phyloP scores from a whole-genome alignment of 2,888 invertebrate species.

The Spisula subtruncata region DNA sequence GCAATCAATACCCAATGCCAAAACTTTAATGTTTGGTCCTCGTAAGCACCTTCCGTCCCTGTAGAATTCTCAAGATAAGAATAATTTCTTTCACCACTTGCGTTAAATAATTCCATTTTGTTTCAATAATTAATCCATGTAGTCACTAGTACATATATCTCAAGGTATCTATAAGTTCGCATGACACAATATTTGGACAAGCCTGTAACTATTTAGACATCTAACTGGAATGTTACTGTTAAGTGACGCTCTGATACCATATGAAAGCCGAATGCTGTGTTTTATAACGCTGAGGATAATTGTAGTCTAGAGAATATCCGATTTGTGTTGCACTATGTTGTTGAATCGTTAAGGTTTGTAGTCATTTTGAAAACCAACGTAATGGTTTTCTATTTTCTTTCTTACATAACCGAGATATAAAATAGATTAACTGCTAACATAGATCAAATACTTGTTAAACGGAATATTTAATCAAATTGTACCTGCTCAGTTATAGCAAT shows the following conservation, averaged over 20 bases:
- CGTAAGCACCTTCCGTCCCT: background rate
- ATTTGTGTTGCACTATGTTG: background rate
- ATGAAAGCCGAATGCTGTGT: background rate
- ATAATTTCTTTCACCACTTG: background rate
- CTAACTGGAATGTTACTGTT: background rate
- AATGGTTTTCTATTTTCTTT: no score
- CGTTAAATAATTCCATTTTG: background rate
- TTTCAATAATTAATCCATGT: background rate
- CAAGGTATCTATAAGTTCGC: background rate
- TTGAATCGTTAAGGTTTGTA: no score
- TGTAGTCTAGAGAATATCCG: background rate
- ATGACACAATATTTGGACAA: background rate
- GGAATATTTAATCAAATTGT: no score
- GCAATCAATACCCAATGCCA: constrained; percentile 12
- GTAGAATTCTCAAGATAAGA: background rate
- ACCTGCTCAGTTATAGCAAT: no score
- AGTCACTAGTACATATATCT: background rate
- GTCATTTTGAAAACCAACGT: no score
- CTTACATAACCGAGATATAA: no score
- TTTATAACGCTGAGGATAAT: background rate
- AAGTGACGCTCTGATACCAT: background rate
- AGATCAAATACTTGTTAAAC: no score
- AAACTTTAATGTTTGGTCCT: background rate
- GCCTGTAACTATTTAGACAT: background rate
- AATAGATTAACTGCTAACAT: no score